A percentile compares a stretch with the other conserved stretches of the same genome.
Evolutionary conservation across 1,140 invertebrate genomes (phyloP).

Genomic region (Tetranychus urticae): DNA sequence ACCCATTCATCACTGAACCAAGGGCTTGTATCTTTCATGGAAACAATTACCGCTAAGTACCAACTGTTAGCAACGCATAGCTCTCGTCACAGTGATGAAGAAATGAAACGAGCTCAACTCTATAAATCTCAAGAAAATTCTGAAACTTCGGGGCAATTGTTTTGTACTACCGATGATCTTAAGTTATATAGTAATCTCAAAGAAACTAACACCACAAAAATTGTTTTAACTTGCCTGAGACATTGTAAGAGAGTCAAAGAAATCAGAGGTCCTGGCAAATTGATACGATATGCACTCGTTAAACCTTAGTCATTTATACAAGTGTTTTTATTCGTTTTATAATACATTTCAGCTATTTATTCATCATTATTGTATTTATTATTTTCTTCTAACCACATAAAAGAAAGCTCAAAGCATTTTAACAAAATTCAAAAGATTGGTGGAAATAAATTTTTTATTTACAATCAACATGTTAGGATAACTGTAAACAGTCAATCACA

Average conservation of each 20-base stretch:
- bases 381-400: too few species aligned
- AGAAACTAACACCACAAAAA: constrained; percentile 2
- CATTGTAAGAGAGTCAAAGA: constrained; percentile 9
- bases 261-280: constrained; percentile 6
- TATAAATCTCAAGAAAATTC: constrained; percentile 6
- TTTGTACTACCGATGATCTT: constrained; percentile 5
- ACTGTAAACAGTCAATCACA: too few species aligned
- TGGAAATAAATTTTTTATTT: too few species aligned
- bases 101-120: constrained; percentile 1
- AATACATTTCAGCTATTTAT: too few species aligned
- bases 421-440: too few species aligned
- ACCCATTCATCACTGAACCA: constrained; percentile 3
- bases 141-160: constrained; percentile 8
- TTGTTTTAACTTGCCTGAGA: constrained; percentile 4
- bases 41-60: constrained; percentile 4
- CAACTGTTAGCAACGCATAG: not conserved
- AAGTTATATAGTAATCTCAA: constrained; percentile 6
- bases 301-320: too few species aligned
- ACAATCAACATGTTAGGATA: too few species aligned
- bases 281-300: constrained; percentile 6
- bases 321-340: too few species aligned
- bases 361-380: too few species aligned
- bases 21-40: not conserved
- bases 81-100: not conserved
- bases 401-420: too few species aligned